These are phyloP conservation scores for Andinoacara biseriatus DNA, from an alignment of 2,113 vertebrate genomes.

Conservation along the genomic window DNA sequence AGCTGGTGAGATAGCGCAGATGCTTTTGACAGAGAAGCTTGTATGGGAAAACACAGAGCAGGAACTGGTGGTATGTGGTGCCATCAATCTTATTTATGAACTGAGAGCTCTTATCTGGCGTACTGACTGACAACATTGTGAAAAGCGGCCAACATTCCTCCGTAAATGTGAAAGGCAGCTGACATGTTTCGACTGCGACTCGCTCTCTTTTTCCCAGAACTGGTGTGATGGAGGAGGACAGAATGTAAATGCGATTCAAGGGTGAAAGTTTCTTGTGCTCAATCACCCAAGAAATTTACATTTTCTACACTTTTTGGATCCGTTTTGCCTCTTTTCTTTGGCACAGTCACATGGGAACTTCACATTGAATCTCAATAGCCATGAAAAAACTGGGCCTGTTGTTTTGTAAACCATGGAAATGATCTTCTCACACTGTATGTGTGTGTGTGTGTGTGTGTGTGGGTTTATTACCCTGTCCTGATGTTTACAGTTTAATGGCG, in stretches of 20 bases:
- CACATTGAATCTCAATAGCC: not conserved
- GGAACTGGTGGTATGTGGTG: constrained; percentile 66
- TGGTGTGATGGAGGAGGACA: constrained; percentile 56
- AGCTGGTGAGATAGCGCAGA: constrained; percentile 57
- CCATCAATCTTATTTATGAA: constrained; percentile 79
- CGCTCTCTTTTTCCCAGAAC: constrained; percentile 53
- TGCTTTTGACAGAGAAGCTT: constrained; percentile 50
- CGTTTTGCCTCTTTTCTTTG: not conserved
- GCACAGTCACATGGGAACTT: constrained; percentile 36
- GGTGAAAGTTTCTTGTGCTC: constrained; percentile 64
- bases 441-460: constrained; percentile 10
- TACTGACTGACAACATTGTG: constrained; percentile 67
- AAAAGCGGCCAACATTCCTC: constrained; percentile 77
- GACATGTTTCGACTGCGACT: constrained; percentile 72
- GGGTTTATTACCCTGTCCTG: constrained; percentile 31
- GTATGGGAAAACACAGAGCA: constrained; percentile 71
- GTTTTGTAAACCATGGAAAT: constrained; percentile 47
- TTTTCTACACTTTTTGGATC: constrained; percentile 35
- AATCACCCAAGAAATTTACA: constrained; percentile 35
- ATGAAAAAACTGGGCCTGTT: constrained; percentile 48
- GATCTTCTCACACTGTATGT: constrained; percentile 31
- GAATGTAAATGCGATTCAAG: constrained; percentile 48
- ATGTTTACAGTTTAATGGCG: constrained; percentile 54
- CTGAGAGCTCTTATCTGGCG: constrained; percentile 65
- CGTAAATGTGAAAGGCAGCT: constrained; percentile 68